phyloP scores from a whole-genome alignment of 2,888 invertebrate species.

The Chrysolina americana region DNA sequence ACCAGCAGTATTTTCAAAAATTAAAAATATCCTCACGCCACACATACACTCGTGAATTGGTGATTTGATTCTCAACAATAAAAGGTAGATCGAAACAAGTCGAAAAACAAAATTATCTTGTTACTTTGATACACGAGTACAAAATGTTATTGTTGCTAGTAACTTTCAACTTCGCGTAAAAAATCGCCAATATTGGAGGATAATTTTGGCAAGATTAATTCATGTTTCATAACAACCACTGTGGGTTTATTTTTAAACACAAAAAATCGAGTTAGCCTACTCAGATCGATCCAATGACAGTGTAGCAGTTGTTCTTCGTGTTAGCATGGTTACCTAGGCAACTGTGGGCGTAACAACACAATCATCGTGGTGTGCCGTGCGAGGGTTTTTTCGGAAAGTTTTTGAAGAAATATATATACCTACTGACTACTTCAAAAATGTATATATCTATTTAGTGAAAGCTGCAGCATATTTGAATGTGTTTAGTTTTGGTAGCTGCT shows the following conservation, averaged over 20 bases:
- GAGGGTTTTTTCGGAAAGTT: background rate
- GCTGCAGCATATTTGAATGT: too few species aligned
- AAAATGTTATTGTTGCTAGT: background rate
- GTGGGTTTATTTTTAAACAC: background rate
- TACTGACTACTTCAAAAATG: too few species aligned
- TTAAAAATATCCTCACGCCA: conserved; percentile 7
- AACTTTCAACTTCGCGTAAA: too few species aligned
- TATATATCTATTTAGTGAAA: too few species aligned
- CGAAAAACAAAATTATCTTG: too few species aligned
- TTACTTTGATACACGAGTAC: too few species aligned
- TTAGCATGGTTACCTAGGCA: conserved; percentile 61
- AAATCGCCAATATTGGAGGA: background rate
- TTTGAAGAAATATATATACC: background rate
- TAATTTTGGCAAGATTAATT: background rate
- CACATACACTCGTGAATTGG: background rate
- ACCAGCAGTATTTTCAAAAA: conserved; percentile 11
- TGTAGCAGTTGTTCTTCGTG: conserved; percentile 46
- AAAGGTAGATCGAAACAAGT: background rate
- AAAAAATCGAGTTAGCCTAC: conserved; percentile 30
- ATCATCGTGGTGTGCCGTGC: background rate
- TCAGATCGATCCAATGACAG: conserved; percentile 53
- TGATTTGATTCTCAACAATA: background rate
- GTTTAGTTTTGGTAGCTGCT: background rate
- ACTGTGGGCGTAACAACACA: conserved; percentile 61
- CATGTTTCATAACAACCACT: background rate